Percentiles rank a stretch among this genome's conserved stretches.
These are phyloP conservation scores for Chascanopsetta lugubris DNA, from an alignment of 2,113 vertebrate genomes.

Conservation along the genomic window DNA sequence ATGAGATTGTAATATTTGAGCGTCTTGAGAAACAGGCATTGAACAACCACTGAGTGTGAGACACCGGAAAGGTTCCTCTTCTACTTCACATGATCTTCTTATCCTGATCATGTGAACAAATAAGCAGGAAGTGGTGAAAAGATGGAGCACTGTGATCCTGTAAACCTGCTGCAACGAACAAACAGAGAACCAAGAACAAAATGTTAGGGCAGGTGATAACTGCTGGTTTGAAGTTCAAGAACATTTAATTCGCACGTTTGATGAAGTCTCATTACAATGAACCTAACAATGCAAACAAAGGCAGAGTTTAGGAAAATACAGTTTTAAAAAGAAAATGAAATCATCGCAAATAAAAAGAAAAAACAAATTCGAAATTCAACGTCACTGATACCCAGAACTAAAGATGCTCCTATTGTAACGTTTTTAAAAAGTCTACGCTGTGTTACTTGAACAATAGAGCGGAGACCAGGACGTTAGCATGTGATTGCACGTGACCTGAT, in stretches of 20 bases:
- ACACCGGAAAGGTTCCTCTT: too few relatives aligned
- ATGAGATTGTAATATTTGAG: not conserved
- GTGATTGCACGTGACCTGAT: too few relatives aligned
- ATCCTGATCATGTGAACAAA: too few relatives aligned
- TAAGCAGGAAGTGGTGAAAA: too few relatives aligned
- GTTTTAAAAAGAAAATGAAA: constrained; percentile 21
- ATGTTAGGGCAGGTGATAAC: too few relatives aligned
- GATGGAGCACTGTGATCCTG: too few relatives aligned
- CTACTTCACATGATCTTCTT: too few relatives aligned
- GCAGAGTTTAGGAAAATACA: constrained; percentile 56
- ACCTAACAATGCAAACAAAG: constrained; percentile 45
- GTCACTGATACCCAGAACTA: not conserved
- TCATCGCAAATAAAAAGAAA: constrained; percentile 12
- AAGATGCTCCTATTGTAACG: not conserved
- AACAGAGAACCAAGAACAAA: too few relatives aligned
- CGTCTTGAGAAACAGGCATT: not conserved
- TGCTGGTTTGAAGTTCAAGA: not conserved
- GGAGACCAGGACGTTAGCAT: not conserved
- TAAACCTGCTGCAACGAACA: too few relatives aligned
- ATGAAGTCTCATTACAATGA: constrained; percentile 24
- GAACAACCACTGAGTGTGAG: not conserved
- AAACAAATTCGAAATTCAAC: not conserved
- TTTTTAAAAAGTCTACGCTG: constrained; percentile 1
- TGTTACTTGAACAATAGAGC: not conserved
- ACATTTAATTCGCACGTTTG: constrained; percentile 22